A percentile compares a stretch with the other conserved stretches of the same genome.
Conservation (phyloP, 2,888 invertebrate species). For the Amphipoea lucens region DNA sequence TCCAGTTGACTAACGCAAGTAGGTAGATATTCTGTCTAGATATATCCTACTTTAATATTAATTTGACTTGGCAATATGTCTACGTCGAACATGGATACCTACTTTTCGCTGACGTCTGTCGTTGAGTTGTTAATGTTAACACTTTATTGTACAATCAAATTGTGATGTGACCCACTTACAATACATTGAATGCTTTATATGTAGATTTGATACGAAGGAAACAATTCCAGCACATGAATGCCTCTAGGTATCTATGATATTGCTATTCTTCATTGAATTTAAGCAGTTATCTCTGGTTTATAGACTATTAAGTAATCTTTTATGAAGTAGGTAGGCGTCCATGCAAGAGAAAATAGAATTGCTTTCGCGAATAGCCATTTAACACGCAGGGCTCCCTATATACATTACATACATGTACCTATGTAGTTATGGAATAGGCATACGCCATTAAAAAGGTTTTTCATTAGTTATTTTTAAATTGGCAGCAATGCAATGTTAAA, state of each 20-base stretch:
- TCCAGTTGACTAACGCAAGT: constrained; percentile 15
- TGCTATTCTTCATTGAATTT: constrained; percentile 55
- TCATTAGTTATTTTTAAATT: neutral
- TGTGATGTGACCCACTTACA: constrained; percentile 26
- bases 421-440: neutral
- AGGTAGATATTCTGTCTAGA: constrained; percentile 36
- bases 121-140: constrained; percentile 21
- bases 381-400: constrained; percentile 70
- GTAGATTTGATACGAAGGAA: constrained; percentile 41
- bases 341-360: constrained; percentile 74
- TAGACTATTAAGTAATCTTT: constrained; percentile 65
- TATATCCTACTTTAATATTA: constrained; percentile 17
- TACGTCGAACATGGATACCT: neutral
- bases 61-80: constrained; percentile 3
- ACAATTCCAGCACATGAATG: constrained; percentile 31
- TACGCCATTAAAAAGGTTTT: neutral
- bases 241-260: constrained; percentile 16
- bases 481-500: neutral
- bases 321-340: constrained; percentile 61
- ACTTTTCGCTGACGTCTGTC: neutral
- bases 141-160: constrained; percentile 45
- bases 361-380: constrained; percentile 71
- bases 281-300: constrained; percentile 52
- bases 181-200: constrained; percentile 38
- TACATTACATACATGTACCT: neutral